Evolutionary conservation across 1,140 invertebrate species (phyloP), one percentile per base, ranked within the genome.

Genomic region (Chionoecetes opilio): DNA sequence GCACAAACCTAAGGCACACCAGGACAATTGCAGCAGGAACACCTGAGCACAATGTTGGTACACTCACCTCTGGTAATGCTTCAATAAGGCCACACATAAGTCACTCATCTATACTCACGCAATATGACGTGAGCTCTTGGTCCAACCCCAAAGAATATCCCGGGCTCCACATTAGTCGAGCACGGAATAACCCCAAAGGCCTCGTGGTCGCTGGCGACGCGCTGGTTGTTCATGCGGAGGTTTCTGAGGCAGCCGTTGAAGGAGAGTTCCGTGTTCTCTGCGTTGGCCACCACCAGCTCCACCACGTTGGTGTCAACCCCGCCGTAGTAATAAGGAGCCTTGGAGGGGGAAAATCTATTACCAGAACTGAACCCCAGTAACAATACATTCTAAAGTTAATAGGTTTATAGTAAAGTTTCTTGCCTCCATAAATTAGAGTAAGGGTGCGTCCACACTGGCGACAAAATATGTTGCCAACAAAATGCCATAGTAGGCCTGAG

Each of bases 171-270:
- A 92, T 98, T 97, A 89, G 98, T 98, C 0, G 98, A 98, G 97
- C 99, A 99, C 0, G 98, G 98, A 34, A 98, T 98, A 0, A 98
- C 98, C 14, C 98, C 98, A 88, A 97, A 96, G 94, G 97, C 97
- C 34, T 97, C 35, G 32, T 95, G 94, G 26, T 98, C 97, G 91
- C 98, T 97, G 37, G 97, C 97, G 95, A 98, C 97, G 17, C 97
- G 97, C 96, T 98, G 97, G 37, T 97, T 98, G 96, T 98, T 98
- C 96, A 99, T 97, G 46, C 96, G 96, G 46, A 99, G 98, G 88
- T 99, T 98, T 90, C 98, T 97, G 26, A 99, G 97, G 97, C 99
- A 99, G 32, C 99, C 99, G 96, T 98, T 98, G 96, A 99, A 99
- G 32, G 98, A 98, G 2, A 96, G 96, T 63, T 98, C 98, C 1